Conservation (phyloP, 2,797 vertebrate species). For the Microctenopoma lineatum region DNA sequence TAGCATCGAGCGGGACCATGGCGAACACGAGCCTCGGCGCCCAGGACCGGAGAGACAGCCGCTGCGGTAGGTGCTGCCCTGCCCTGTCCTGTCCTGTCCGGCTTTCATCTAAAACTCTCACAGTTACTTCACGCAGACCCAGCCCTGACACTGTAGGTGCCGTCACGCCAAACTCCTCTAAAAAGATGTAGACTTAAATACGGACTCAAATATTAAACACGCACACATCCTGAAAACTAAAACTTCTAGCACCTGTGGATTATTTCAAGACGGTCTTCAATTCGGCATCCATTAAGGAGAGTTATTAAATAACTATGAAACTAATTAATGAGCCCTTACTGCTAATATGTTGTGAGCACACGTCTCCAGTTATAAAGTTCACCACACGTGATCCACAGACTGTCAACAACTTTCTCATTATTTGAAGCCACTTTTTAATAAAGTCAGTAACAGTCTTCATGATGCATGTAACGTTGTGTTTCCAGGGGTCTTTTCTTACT, state of each 20-base stretch:
- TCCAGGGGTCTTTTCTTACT: too few relatives aligned
- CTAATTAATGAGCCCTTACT: neutral
- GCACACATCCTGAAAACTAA: fast-evolving
- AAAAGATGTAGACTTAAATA: fast-evolving
- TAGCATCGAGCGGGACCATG: slow-evolving; percentile 75
- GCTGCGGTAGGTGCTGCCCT: slow-evolving; percentile 63
- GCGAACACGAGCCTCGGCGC: slow-evolving; percentile 67
- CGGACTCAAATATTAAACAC: fast-evolving
- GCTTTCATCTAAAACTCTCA: neutral
- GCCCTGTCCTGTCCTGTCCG: neutral
- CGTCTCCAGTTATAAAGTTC: neutral
- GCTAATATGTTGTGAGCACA: neutral
- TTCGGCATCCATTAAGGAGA: slow-evolving; percentile 1
- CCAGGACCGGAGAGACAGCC: slow-evolving; percentile 40
- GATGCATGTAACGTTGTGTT: too few relatives aligned
- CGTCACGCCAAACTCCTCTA: neutral
- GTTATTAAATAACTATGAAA: neutral
- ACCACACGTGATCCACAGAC: too few relatives aligned
- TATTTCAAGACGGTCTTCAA: neutral
- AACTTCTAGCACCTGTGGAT: fast-evolving
- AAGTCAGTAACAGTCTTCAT: too few relatives aligned
- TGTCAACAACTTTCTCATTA: too few relatives aligned
- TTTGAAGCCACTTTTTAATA: too few relatives aligned
- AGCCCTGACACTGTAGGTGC: neutral
- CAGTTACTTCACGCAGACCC: neutral